Evolutionary conservation across 2,797 vertebrate species (phyloP).

Genomic region (Gadopsis marmoratus): DNA sequence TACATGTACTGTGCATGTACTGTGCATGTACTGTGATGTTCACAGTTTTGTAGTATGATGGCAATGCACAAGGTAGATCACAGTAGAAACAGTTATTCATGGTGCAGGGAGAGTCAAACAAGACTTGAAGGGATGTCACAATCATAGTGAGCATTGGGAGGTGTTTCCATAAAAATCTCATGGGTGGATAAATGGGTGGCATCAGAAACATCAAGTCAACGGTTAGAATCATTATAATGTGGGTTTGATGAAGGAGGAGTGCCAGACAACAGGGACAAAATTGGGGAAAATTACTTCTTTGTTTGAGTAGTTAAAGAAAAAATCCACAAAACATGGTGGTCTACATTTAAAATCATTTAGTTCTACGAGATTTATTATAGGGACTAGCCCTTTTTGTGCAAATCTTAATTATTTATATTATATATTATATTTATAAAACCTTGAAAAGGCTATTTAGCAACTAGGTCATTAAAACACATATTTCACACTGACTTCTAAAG

Average conservation of each 20-base stretch:
- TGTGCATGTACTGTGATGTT: conserved; percentile 26
- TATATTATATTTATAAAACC: conserved; percentile 18
- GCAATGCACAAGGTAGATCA: conserved; percentile 49
- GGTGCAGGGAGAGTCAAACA: conserved; percentile 28
- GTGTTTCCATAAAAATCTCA: conserved; percentile 46
- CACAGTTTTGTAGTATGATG: conserved; percentile 36
- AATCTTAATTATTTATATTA: conserved; percentile 14
- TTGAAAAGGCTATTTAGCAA: conserved; percentile 26
- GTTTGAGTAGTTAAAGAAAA: conserved; percentile 1
- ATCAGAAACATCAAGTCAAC: conserved; percentile 27
- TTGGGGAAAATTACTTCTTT: not conserved
- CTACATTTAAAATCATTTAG: conserved; percentile 13
- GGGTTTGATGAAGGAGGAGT: conserved; percentile 31
- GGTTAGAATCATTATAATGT: conserved; percentile 27
- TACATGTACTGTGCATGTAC: conserved; percentile 36
- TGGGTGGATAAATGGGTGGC: conserved; percentile 35
- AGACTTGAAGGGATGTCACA: conserved; percentile 47
- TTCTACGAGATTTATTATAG: conserved; percentile 11
- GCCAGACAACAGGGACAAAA: not conserved
- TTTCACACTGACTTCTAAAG: conserved; percentile 26
- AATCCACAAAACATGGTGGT: conserved; percentile 26
- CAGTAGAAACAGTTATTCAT: conserved; percentile 68
- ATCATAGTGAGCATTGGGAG: conserved; percentile 16
- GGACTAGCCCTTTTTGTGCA: not conserved
- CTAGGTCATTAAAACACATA: conserved; percentile 25